phyloP scores from a whole-genome alignment of 2,888 invertebrate species.

The Chymomyza fuscimana region DNA sequence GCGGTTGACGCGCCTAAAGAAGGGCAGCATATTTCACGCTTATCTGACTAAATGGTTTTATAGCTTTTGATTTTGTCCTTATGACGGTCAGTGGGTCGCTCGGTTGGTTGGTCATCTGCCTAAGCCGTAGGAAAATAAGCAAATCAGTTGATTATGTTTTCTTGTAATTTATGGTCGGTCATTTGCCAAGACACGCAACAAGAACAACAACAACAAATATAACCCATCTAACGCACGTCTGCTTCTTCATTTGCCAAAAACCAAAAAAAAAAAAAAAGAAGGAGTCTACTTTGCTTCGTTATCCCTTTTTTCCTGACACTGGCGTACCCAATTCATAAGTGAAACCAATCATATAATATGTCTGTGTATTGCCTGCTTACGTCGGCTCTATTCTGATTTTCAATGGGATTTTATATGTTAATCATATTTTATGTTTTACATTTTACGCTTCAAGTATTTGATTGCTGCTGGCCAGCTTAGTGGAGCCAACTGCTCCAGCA shows the following conservation, averaged over 20 bases:
- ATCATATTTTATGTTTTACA: conserved; percentile 71
- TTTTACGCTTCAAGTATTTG: conserved; percentile 64
- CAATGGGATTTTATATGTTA: conserved; percentile 56
- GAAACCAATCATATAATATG: conserved; percentile 62
- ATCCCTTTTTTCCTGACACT: conserved; percentile 42
- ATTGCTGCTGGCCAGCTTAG: conserved; percentile 29
- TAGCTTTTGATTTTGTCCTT: conserved; percentile 57
- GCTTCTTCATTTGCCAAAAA: conserved; percentile 21
- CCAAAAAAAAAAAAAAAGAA: neutral
- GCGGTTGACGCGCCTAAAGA: conserved; percentile 42
- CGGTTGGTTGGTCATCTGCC: conserved; percentile 57
- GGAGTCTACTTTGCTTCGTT: conserved; percentile 51
- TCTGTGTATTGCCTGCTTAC: conserved; percentile 2
- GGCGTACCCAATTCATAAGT: conserved; percentile 26
- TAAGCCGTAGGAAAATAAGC: conserved; percentile 15
- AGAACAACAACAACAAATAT: neutral
- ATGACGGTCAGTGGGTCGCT: neutral
- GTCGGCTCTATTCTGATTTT: neutral
- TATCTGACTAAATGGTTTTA: conserved; percentile 72
- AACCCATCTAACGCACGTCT: neutral
- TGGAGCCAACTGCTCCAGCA: neutral
- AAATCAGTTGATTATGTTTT: conserved; percentile 51
- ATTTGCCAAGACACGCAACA: conserved; percentile 35
- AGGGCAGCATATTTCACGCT: conserved; percentile 58
- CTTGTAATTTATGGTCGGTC: conserved; percentile 70